Evolutionary conservation across 2,888 invertebrate genomes (phyloP), one percentile per base, ranked within the genome.

Genomic region (Cheilosia soror): DNA sequence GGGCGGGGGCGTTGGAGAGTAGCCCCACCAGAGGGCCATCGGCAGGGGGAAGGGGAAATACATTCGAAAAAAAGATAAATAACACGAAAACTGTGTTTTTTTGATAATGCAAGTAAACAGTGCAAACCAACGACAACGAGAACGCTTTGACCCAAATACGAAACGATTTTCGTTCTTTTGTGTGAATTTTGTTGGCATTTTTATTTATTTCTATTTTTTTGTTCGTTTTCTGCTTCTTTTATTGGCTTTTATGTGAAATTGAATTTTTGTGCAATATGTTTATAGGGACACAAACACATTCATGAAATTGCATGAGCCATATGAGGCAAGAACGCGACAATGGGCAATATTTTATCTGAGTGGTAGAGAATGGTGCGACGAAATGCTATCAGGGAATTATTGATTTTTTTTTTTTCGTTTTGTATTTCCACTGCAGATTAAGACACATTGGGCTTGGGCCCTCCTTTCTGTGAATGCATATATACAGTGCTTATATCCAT

Each of bases 61-160:
- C 66, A 58, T 44, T 31, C 31, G 20, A 63, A 55, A 51, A 51
- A 66, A 62, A 65, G 13, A 65, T 29, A 40, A 53, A 44, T 20
- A 51, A 68, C 55, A 76, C 40, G 31, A 66, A 60, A 60, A 55
- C 31, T 31, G 44, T 29, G 29, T 66, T 68, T 69, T 47, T 78
- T 78, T 71, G 62, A 71, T 78, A 71, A 78, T 63, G 47, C 63
- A 57, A 71, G 69, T 69, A 71, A 63, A 69, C 62, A 69, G 13
- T 33, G 13, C 68, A 29, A 55, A 31, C 44, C 44, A 31, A n/a
- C 33, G 37, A 47, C 55, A n/a, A 31, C 57, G 63, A 63, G 63
- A 78, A 78, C 71, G 57, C 49, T 71, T 63, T 78, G 78, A 78
- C 78, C 78, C 71, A 78, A 55, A 78, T 78, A 71, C 78, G 63